Evolutionary conservation across 1,140 invertebrate species (phyloP).

Genomic region (Drosophila neocordata): DNA sequence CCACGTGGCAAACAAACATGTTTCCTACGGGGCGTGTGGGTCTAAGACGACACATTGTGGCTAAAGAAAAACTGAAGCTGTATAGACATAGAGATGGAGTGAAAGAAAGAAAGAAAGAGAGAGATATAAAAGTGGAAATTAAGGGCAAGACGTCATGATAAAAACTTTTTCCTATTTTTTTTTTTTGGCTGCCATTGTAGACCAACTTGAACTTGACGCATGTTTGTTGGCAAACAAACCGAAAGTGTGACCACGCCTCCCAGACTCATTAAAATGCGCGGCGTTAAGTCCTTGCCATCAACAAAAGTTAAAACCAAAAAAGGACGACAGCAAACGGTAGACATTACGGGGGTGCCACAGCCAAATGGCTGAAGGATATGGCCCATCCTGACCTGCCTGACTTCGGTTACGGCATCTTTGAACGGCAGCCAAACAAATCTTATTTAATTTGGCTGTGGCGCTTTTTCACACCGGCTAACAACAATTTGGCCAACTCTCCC

Average conservation of each 20-base stretch:
- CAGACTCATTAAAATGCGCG: conserved; percentile 76
- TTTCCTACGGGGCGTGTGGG: conserved; percentile 13
- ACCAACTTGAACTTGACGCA: conserved; percentile 73
- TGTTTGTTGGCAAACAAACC: conserved; percentile 77
- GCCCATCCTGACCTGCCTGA: conserved; percentile 55
- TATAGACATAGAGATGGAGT: conserved; percentile 18
- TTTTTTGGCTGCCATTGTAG: conserved; percentile 25
- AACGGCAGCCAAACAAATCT: conserved; percentile 79
- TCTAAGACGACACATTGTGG: conserved; percentile 45
- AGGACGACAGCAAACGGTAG: conserved; percentile 9
- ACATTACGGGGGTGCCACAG: conserved; percentile 27
- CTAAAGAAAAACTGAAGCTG: conserved; percentile 42
- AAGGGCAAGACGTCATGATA: conserved; percentile 76
- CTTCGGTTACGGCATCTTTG: conserved; percentile 48
- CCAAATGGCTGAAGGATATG: conserved; percentile 1
- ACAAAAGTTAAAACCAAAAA: conserved; percentile 59
- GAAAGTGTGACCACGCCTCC: conserved; percentile 40
- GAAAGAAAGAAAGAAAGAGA: conserved; percentile 20
- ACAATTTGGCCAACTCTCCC: conserved; percentile 4
- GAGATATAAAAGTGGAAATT: conserved; percentile 41
- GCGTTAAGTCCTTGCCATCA: conserved; percentile 69
- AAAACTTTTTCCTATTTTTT: conserved; percentile 57
- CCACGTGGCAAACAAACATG: conserved; percentile 28
- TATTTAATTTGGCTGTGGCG: conserved; percentile 79
- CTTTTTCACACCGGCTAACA: conserved; percentile 35